Base-by-base conservation (phyloP, 2,113 vertebrate genomes). In the Sapayoa aenigma region DNA sequence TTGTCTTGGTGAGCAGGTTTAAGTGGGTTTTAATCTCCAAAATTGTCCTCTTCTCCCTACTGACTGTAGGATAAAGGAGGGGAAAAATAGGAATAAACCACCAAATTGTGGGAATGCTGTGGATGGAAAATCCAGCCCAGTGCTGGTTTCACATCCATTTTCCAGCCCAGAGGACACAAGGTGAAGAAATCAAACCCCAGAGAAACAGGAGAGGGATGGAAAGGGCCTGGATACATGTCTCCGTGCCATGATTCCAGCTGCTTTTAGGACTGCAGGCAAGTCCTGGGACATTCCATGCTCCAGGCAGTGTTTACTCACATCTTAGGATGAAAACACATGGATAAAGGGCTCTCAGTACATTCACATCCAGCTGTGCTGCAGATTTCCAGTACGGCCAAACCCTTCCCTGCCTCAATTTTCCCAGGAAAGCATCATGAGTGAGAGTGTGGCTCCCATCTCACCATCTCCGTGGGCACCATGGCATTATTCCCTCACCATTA, bases 1-100 rank as follows among this genome's bases (percentile, higher is more conserved):
- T 56, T 3, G 6, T 15, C 33, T 42, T 19, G 30, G 39, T 2
- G 25, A 56, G 55, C 44, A 37, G 58, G 53, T 50, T 65, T 2
- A 15, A 65, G 39, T 14, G 46, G 12, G 49, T 50, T 77, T 24
- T 31, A 10, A 66, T 33, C 44, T 47, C 58, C 21, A 76, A 76
- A 85, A 4, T 3, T 0, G 0, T 24, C 9, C 89, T n/a, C 80
- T 73, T 31, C 16, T 33, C 9, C 0, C 6, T 31, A 0, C 0
- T 3, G 31, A 17, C 1, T 49, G 31, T 1, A 8, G 19, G 35
- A 15, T 24, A 41, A 63, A 47, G 17, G 33, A 78, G 39, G 15
- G 14, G 3, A 1, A 46, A 75, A 35, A 31, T 11, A 12, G 56
- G 42, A 11, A 73, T n/a, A 28, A 87, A 44, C 2, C 0, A 9